These are phyloP conservation scores for Zele albiditarsus DNA, from an alignment of 2,888 invertebrate genomes.

Conservation along the genomic window DNA sequence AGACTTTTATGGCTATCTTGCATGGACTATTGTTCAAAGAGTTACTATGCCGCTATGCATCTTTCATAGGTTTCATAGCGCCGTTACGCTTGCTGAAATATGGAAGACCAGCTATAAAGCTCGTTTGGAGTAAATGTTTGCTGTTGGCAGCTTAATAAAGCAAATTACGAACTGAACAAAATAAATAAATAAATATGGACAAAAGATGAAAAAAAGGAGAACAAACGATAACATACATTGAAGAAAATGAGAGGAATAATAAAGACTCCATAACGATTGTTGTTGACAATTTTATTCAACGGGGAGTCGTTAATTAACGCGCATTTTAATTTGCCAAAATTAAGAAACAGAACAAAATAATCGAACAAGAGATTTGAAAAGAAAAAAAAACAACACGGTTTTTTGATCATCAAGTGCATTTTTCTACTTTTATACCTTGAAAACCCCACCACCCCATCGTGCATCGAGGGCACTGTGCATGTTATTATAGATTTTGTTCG, in stretches of 20 bases:
- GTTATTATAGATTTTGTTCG: constrained; percentile 21
- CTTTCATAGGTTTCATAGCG: constrained; percentile 96
- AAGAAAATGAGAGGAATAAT: background rate
- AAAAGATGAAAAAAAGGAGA: background rate
- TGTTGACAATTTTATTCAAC: background rate
- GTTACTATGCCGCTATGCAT: constrained; percentile 95
- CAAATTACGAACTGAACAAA: background rate
- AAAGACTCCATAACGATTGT: background rate
- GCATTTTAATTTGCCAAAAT: constrained; percentile 38
- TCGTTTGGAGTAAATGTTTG: constrained; percentile 83
- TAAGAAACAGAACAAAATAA: constrained; percentile 32
- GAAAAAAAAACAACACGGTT: constrained; percentile 52
- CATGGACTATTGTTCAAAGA: constrained; percentile 95
- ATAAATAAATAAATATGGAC: constrained; percentile 18
- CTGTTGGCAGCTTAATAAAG: background rate
- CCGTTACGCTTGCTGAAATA: constrained; percentile 94
- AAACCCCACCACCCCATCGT: constrained; percentile 27
- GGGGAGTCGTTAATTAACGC: constrained; percentile 24
- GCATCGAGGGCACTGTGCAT: constrained; percentile 55
- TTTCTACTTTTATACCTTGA: constrained; percentile 60
- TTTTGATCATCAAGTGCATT: constrained; percentile 61
- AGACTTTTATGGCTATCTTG: constrained; percentile 93
- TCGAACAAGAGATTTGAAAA: constrained; percentile 9
- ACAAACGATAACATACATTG: no score
- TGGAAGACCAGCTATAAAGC: constrained; percentile 97